Percentiles rank a stretch among this genome's conserved stretches.
Evolutionary conservation across 2,888 invertebrate genomes (phyloP).

Genomic region (Ormyrus labotus): DNA sequence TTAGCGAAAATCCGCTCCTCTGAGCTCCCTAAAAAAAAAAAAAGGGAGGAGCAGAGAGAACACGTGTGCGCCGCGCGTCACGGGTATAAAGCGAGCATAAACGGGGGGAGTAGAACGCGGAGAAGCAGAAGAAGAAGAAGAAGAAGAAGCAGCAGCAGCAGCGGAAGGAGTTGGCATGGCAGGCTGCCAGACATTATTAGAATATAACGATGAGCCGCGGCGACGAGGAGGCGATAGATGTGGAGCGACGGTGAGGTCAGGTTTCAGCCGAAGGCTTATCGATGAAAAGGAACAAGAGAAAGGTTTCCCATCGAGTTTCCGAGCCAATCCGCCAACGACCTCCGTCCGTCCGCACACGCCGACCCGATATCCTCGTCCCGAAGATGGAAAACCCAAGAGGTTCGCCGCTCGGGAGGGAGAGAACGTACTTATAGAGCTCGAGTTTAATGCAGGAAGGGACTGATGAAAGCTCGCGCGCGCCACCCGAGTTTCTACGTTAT

Average conservation of each 20-base stretch:
- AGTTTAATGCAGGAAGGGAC: slow-evolving; percentile 16
- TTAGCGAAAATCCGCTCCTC: no score
- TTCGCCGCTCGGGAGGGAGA: not conserved
- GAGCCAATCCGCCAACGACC: slow-evolving; percentile 52
- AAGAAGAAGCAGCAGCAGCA: not conserved
- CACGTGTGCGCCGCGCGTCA: not conserved
- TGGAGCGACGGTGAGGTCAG: slow-evolving; percentile 46
- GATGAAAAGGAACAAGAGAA: slow-evolving; percentile 59
- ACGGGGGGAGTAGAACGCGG: not conserved
- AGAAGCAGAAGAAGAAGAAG: not conserved
- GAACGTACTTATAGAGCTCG: not conserved
- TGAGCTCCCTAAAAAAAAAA: no score
- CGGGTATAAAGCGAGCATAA: not conserved
- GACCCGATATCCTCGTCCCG: slow-evolving; percentile 32
- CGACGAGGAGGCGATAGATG: slow-evolving; percentile 30
- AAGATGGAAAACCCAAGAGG: slow-evolving; percentile 32
- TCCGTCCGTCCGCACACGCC: slow-evolving; percentile 11
- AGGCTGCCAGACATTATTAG: slow-evolving; percentile 55
- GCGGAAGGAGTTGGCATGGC: slow-evolving; percentile 8
- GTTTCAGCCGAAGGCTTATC: slow-evolving; percentile 57
- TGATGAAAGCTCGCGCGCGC: not conserved
- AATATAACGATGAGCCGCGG: slow-evolving; percentile 49
- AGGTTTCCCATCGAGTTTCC: slow-evolving; percentile 56
- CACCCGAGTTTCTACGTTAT: slow-evolving; percentile 14
- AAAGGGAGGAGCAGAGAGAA: not conserved